phyloP scores from a whole-genome alignment of 2,888 invertebrate species.

The Melieria picta region DNA sequence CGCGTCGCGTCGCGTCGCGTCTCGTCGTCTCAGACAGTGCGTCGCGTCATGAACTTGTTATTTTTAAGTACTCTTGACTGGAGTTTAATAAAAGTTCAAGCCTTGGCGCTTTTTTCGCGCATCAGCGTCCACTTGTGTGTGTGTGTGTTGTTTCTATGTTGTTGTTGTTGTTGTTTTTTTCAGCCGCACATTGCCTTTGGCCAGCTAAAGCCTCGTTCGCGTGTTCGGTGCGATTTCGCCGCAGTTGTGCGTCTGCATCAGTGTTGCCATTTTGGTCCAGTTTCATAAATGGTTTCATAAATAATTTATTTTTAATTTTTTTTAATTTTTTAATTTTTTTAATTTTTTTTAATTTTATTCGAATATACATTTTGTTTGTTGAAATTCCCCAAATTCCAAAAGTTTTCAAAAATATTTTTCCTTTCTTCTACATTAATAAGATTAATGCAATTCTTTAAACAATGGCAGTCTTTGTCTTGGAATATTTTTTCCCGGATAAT shows the following conservation, averaged over 20 bases:
- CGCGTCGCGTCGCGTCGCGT: neutral
- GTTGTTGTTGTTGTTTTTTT: neutral
- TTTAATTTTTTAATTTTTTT: too few species aligned
- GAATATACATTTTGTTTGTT: constrained; percentile 8
- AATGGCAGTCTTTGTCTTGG: constrained; percentile 34
- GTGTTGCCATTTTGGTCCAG: too few species aligned
- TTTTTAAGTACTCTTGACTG: constrained; percentile 30
- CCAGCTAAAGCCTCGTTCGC: too few species aligned
- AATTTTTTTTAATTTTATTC: too few species aligned
- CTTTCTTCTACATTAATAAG: constrained; percentile 24
- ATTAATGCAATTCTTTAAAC: constrained; percentile 34
- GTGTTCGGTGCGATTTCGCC: too few species aligned
- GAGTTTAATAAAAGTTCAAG: constrained; percentile 24
- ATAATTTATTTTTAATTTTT: too few species aligned
- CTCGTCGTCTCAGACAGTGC: constrained; percentile 45
- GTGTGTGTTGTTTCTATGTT: neutral
- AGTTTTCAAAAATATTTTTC: constrained; percentile 26
- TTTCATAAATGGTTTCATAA: too few species aligned
- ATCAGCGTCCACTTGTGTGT: neutral
- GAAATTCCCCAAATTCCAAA: constrained; percentile 18
- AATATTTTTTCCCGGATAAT: constrained; percentile 36
- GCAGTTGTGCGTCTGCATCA: too few species aligned
- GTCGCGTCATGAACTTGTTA: constrained; percentile 45
- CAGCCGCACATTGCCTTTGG: too few species aligned
- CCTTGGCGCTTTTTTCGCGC: neutral